Evolutionary conservation across 2,113 vertebrate genomes (phyloP), one percentile per base, ranked within the genome.

Genomic region (Sitta europaea): DNA sequence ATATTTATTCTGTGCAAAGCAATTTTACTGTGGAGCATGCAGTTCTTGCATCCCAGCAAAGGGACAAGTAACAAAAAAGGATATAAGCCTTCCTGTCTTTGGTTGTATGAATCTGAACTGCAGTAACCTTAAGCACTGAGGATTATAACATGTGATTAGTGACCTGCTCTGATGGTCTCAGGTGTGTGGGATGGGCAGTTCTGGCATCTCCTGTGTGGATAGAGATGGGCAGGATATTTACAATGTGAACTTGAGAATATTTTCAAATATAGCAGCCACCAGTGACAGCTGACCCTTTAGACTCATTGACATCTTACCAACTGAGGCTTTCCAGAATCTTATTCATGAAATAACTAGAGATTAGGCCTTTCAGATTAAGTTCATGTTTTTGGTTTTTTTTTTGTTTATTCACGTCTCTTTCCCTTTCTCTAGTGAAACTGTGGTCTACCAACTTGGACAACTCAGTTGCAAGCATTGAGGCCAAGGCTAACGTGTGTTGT

Each of bases 391-490:
- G n/a, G 6, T n/a, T 61, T 33, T 1, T 25, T 24, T 24, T 70
- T 55, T 83, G 59, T 72, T 94, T 38, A 86, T 66, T 87, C 18
- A 14, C 42, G 77, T 84, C 6, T 92, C 50, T 96, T 92, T 97
- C 57, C 89, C 15, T 97, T 96, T 96, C 63, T 80, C 54, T 97
- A 99, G 99, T 99, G 86, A 99, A 99, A 92, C 97, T 99, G 76
- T 99, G 99, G 99, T 99, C 99, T 58, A 99, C 99, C 88, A 99
- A 99, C 97, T 97, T 99, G 77, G 99, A 99, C 98, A 99, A 99
- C 96, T 99, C 99, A 1, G 99, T 99, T 73, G 99, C 99, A 62
- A 99, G 99, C 97, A 99, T 99, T 45, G 99, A 99, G 96, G 99
- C 99, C 67, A 99, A 99, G 96, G 99, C 99, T 66, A 99, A 99